These are phyloP conservation scores for Myotis davidii DNA, from an alignment of 2,113 vertebrate species.

Conservation along the genomic window DNA sequence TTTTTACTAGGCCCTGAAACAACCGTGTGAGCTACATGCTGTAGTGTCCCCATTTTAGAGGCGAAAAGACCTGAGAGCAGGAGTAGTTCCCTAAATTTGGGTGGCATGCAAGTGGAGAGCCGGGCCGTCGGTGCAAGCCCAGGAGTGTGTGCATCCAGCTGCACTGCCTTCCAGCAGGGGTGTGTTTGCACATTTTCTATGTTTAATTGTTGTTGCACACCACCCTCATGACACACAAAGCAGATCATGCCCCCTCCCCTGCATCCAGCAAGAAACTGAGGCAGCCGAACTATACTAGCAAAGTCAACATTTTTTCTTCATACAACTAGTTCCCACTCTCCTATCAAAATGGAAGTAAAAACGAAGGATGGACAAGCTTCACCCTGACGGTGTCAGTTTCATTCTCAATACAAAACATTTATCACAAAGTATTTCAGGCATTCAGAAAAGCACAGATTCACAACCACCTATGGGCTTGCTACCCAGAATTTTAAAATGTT, in stretches of 20 bases:
- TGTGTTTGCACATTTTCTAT: not conserved
- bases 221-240: not conserved
- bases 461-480: not conserved
- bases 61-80: not conserved
- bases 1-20: not conserved
- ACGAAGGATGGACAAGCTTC: not conserved
- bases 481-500: not conserved
- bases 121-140: fast-evolving
- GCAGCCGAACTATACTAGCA: not conserved
- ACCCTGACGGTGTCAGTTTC: not conserved
- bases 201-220: not conserved
- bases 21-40: not conserved
- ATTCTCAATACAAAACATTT: not conserved
- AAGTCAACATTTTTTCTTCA: not conserved
- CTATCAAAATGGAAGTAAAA: not conserved
- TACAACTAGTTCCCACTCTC: not conserved
- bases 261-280: not conserved
- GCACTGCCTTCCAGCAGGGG: not conserved
- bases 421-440: not conserved
- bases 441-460: not conserved
- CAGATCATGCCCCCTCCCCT: not conserved
- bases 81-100: not conserved
- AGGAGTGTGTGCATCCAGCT: fast-evolving
- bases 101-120: fast-evolving
- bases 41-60: not conserved